phyloP scores from a whole-genome alignment of 2,113 vertebrate genomes.

The Percina caprodes region DNA sequence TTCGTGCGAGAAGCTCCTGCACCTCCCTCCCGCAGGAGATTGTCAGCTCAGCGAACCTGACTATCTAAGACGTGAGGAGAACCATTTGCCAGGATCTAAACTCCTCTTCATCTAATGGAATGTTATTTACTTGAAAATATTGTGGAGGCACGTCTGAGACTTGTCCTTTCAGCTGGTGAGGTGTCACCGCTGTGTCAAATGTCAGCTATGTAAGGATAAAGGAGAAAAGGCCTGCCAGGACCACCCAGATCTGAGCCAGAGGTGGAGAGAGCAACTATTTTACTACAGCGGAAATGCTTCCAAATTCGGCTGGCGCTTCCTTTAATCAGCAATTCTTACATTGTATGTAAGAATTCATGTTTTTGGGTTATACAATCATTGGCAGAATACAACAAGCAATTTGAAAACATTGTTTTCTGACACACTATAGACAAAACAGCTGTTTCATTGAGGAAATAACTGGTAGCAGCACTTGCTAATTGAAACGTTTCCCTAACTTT shows the following conservation, averaged over 20 bases:
- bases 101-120: slow-evolving; percentile 65
- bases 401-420: too few species aligned
- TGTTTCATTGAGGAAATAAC: too few species aligned
- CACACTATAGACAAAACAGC: too few species aligned
- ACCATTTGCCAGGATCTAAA: slow-evolving; percentile 53
- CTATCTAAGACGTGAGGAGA: slow-evolving; percentile 17
- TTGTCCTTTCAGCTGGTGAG: slow-evolving; percentile 58
- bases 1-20: not conserved
- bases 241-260: slow-evolving; percentile 36
- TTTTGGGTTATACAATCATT: too few species aligned
- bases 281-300: not conserved
- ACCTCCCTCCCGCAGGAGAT: slow-evolving; percentile 28
- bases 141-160: slow-evolving; percentile 48
- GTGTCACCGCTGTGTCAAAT: slow-evolving; percentile 60
- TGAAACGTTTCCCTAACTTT: too few species aligned
- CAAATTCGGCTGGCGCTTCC: not conserved
- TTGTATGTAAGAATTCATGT: too few species aligned
- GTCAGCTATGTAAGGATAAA: slow-evolving; percentile 60
- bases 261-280: slow-evolving; percentile 17
- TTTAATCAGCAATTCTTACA: too few species aligned
- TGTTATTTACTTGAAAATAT: slow-evolving; percentile 65
- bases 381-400: too few species aligned
- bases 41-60: slow-evolving; percentile 44
- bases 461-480: too few species aligned
- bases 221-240: slow-evolving; percentile 34